phyloP scores from a whole-genome alignment of 2,888 invertebrate genomes.

The Chrysina gloriosa region DNA sequence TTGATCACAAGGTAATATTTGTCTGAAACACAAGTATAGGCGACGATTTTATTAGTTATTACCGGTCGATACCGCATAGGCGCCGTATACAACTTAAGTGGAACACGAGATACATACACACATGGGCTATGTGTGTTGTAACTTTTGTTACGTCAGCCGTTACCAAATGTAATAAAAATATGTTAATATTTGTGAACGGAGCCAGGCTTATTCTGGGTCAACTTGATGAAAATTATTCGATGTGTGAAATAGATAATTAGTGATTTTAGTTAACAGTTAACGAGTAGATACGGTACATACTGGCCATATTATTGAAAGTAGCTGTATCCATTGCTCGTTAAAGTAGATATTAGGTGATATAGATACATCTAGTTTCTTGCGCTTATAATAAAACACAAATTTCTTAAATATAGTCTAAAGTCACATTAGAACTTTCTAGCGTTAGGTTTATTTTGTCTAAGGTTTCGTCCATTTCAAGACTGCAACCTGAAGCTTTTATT shows the following conservation, averaged over 20 bases:
- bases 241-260: constrained; percentile 17
- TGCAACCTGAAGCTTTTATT: too few relatives aligned
- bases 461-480: too few relatives aligned
- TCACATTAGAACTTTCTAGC: too few relatives aligned
- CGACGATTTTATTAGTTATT: constrained; percentile 27
- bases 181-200: constrained; percentile 36
- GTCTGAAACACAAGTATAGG: neutral
- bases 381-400: too few relatives aligned
- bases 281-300: neutral
- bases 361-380: too few relatives aligned
- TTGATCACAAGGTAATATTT: neutral
- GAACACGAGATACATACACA: neutral
- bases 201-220: constrained; percentile 17
- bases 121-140: constrained; percentile 1
- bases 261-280: neutral
- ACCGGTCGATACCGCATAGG: constrained; percentile 16
- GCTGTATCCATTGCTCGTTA: neutral
- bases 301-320: neutral
- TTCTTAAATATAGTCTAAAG: too few relatives aligned
- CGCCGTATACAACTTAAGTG: neutral
- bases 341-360: too few relatives aligned
- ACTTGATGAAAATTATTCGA: constrained; percentile 17
- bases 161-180: constrained; percentile 21
- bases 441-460: too few relatives aligned
- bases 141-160: constrained; percentile 21